Conservation (phyloP, 1,140 invertebrate species). For the Oedothorax gibbosus region DNA sequence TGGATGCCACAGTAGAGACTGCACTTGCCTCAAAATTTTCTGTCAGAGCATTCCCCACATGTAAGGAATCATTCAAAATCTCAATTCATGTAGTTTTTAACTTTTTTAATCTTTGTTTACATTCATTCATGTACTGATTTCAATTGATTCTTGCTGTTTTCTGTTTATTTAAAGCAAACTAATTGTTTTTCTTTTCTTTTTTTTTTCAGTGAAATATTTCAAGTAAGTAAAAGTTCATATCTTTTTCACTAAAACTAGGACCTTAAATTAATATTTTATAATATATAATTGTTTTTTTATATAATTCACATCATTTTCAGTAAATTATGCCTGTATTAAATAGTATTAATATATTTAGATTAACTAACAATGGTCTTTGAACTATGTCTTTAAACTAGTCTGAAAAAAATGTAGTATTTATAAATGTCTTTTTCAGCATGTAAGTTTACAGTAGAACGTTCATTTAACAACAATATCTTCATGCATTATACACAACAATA, state of each 20-base stretch:
- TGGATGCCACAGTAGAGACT: constrained; percentile 70
- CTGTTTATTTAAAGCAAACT: background rate
- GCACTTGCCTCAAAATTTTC: constrained; percentile 68
- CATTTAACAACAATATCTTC: too few species aligned
- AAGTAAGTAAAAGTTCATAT: constrained; percentile 65
- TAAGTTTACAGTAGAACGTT: too few species aligned
- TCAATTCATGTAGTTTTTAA: too few species aligned
- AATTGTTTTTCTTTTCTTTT: constrained; percentile 52
- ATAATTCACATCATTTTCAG: background rate
- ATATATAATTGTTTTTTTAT: background rate
- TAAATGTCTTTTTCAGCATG: too few species aligned
- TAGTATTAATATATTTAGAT: background rate
- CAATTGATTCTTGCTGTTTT: too few species aligned
- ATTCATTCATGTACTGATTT: too few species aligned
- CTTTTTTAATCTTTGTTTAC: too few species aligned
- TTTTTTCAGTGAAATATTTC: constrained; percentile 68
- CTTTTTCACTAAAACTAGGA: background rate
- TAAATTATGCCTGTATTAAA: background rate
- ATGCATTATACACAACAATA: too few species aligned
- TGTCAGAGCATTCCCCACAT: constrained; percentile 71
- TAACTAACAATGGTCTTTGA: background rate
- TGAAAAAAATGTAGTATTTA: too few species aligned
- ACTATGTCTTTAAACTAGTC: background rate
- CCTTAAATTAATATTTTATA: background rate
- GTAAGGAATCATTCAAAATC: too few species aligned